These are phyloP conservation scores for Elgaria multicarinata DNA, from an alignment of 2,113 vertebrate genomes.

Conservation along the genomic window DNA sequence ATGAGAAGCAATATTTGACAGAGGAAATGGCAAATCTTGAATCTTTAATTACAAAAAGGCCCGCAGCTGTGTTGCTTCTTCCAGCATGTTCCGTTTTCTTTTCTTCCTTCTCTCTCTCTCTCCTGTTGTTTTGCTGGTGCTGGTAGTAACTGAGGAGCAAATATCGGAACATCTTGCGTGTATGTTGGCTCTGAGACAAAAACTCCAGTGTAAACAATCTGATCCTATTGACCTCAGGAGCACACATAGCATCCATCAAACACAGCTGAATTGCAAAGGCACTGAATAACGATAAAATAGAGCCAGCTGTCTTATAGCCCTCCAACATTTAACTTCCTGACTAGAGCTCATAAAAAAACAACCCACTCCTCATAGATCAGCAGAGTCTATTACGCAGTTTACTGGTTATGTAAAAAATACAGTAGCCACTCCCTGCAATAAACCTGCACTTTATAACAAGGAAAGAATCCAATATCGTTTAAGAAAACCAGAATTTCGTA, in stretches of 20 bases:
- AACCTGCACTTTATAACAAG: slow-evolving; percentile 23
- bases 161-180: not conserved
- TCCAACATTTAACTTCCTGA: not conserved
- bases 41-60: slow-evolving; percentile 10
- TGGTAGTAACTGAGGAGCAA: not conserved
- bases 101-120: not conserved
- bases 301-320: not conserved
- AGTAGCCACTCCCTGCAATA: not conserved
- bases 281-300: not conserved
- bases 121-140: not conserved
- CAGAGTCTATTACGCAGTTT: not conserved
- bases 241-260: not conserved
- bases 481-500: slow-evolving; percentile 9
- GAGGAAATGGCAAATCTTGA: not conserved
- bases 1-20: not conserved
- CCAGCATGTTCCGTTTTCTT: not conserved
- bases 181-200: slow-evolving; percentile 5
- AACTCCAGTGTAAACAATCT: slow-evolving; percentile 19
- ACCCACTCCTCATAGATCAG: not conserved
- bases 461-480: not conserved
- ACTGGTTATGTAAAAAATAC: not conserved
- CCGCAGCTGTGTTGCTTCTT: not conserved
- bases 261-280: not conserved
- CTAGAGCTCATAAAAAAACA: accelerated
- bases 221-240: not conserved